Evolutionary conservation across 2,888 invertebrate species (phyloP), one percentile per base, ranked within the genome.

Genomic region (Drosophila quinaria): DNA sequence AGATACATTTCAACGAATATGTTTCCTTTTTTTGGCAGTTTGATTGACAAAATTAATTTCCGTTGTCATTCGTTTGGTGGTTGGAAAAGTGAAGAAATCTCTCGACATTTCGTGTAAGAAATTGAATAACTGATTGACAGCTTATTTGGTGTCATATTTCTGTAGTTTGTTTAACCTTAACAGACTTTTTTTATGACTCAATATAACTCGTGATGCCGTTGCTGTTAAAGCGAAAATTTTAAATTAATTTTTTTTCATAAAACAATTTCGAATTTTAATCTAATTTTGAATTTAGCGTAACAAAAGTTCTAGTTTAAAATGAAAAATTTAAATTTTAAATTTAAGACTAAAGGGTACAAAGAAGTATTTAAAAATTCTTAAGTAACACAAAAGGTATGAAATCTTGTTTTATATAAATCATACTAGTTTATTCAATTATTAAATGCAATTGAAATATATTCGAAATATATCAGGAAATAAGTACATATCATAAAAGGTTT

Each of bases 41-140:
- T 81, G 88, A 88, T 89, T 81, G 80, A 80, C 68, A 83, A 82
- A 81, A 65, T 70, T 82, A 89, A 90, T 91, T 90, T 90, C 90
- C 90, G 89, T 60, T 65, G 44, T 37, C 65, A 52, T 60, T 65
- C 56, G 70, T 44, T 70, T 70, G 52, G 2, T 11, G 5, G 17
- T 15, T 31, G 29, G 8, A 37, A 42, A 65, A 9, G 8, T 4
- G 31, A 46, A 2, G 29, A 49, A 54, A 39, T 61, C 56, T 60
- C 55, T 31, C 29, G 22, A 41, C 33, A 29, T 33, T 33, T 47
- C 17, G 17, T 50, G 49, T n/a, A 15, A 10, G 33, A 54, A 60
- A 68, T 58, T 62, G 56, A 69, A 58, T 39, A 47, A 47, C 61
- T 46, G 66, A 70, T 58, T 75, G 74, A 71, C 74, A 70, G 58